Base-by-base conservation (phyloP, 2,797 vertebrate species). In the Sebastes trivittatus region DNA sequence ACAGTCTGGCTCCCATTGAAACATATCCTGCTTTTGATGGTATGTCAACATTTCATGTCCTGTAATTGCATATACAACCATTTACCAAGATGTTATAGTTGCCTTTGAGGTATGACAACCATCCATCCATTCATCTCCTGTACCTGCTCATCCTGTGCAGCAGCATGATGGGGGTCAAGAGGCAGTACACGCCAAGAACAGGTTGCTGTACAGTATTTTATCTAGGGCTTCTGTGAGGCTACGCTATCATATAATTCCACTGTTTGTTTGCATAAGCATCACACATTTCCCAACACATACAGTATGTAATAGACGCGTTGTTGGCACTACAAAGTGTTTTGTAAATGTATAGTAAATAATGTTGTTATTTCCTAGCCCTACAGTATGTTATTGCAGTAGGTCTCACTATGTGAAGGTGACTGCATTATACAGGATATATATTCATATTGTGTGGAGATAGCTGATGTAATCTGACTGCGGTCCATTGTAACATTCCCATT, bases 381-480 rank as follows among this genome's bases (percentile, higher is more conserved):
- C 65, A 52, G 29, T 14, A 7, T 70, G n/a, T 60, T 23, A 27
- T 71, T 27, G 9, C 27, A 58, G 42, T 25, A 20, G 63, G 29
- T 69, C 22, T 68, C 49, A 60, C 32, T 42, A 20, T 55, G 6
- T 32, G 4, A 61, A 3, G 23, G 29, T 11, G 30, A 54, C 7
- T 38, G 27, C 25, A 54, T 77, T 5, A 5, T 20, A 52, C 42
- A 25, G 14, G 27, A 38, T 69, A 4, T 16, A 52, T 81, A 30
- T 72, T 72, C 10, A 63, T 54, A 5, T 52, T 42, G 16, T 36
- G 61, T 25, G 0, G 6, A 42, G 22, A 66, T 18, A 64, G 62
- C 58, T 73, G 59, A 84, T 84, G 52, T 38, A 80, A 60, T 68
- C 22, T 55, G 18, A 72, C 58, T 71, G 56, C 60, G 66, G 55